Base-by-base conservation (phyloP, 2,797 vertebrate species). In the Bovichtus variegatus region DNA sequence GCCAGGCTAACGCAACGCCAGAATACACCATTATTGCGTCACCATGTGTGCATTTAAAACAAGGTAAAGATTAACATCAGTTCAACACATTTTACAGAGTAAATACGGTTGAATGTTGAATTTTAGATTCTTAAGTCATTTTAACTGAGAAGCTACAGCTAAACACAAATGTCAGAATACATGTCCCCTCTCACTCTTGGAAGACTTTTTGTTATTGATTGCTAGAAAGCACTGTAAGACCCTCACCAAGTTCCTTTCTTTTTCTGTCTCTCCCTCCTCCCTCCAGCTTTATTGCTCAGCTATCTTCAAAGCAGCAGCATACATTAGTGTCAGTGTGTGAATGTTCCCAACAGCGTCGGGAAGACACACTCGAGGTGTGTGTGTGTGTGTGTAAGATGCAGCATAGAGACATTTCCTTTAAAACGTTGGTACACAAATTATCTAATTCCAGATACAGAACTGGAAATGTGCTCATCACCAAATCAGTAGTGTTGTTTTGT, bases 281-380 rank as follows among this genome's bases (percentile, higher is more conserved):
- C 62, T 74, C 67, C 47, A 18, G 34, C 72, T 67, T 62, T 54
- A 2, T 40, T 51, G 74, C 76, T 75, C 62, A 79, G 75, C 61
- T 86, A 86, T 86, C 79, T 82, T 81, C 81, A 85, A 76, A 88
- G 82, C 60, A 82, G 67, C 76, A 82, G 86, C 84, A 80, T 75
- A 83, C 82, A 82, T 90, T 87, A 85, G 64, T 83, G 84, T 85
- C 74, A 80, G 50, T 40, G 50, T 64, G 69, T 76, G 65, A 59
- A 61, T 75, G 78, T 69, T 73, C 46, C 61, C 60, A 78, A 67
- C 68, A 50, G 60, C 5, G 8, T 66, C 65, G 47, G 58, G 43
- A 61, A 43, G 46, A 79, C 38, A 53, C 38, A 23, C 29, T 59
- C 16, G 2, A 6, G 10, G 25, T 44, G 38, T 63, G 57, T 67